Evolutionary conservation across 1,140 invertebrate genomes (phyloP).

Genomic region (Harpegnathos saltator): DNA sequence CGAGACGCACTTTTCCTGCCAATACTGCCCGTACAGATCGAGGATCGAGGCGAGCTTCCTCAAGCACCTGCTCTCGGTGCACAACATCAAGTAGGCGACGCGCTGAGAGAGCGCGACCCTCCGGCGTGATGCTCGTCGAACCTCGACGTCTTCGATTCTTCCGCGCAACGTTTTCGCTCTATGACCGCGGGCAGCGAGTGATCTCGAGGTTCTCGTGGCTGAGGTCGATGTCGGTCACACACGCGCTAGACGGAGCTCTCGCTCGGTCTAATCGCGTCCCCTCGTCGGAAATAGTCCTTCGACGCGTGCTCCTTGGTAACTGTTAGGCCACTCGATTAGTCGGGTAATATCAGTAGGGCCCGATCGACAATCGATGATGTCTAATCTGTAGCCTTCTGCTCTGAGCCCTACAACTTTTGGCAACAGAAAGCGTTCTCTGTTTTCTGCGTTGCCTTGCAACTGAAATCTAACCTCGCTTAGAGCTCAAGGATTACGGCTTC

Average conservation of each 20-base stretch:
- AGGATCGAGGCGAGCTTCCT: slow-evolving; percentile 85
- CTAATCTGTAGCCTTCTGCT: too few relatives aligned
- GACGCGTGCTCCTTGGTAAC: background rate
- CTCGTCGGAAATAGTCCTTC: background rate
- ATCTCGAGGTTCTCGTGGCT: slow-evolving; percentile 20
- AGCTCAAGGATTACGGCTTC: too few relatives aligned
- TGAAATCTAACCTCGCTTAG: too few relatives aligned
- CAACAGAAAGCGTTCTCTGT: too few relatives aligned
- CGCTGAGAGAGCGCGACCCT: slow-evolving; percentile 12
- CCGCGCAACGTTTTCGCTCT: slow-evolving; percentile 7
- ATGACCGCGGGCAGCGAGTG: background rate
- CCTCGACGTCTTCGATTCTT: slow-evolving; percentile 24
- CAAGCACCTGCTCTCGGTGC: slow-evolving; percentile 84
- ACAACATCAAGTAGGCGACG: slow-evolving; percentile 83
- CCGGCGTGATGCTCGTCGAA: too few relatives aligned
- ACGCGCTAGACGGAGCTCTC: background rate
- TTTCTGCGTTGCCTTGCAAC: too few relatives aligned
- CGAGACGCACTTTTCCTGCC: slow-evolving; percentile 87
- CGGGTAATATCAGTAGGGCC: slow-evolving; percentile 29
- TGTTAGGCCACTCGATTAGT: background rate
- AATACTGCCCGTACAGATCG: slow-evolving; percentile 86
- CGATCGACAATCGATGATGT: too few relatives aligned
- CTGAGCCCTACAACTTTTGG: too few relatives aligned
- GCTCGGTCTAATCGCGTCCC: background rate
- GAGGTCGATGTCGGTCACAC: background rate